Conservation (phyloP, 2,888 invertebrate genomes). For the Keiferia lycopersicella region DNA sequence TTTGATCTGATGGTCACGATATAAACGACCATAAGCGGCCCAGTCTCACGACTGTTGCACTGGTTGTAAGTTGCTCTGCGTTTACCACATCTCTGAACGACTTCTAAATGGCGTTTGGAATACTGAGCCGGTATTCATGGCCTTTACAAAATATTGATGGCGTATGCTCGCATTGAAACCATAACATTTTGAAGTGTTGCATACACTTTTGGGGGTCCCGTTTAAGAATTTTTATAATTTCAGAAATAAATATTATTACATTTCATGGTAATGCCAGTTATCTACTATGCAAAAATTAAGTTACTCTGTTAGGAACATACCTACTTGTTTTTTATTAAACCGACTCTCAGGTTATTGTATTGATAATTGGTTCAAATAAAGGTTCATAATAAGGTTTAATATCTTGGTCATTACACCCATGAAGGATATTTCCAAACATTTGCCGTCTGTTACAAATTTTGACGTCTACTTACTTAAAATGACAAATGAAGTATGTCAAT, state of each 20-base stretch:
- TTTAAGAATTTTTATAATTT: neutral
- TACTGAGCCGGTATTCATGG: neutral
- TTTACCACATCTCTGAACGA: constrained; percentile 22
- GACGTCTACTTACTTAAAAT: constrained; percentile 2
- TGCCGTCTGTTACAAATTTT: neutral
- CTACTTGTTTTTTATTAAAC: no score
- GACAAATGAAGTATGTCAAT: constrained; percentile 5
- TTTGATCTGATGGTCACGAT: neutral
- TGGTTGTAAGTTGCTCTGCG: constrained; percentile 8
- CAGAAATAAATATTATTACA: no score
- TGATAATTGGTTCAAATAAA: no score
- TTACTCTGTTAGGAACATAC: neutral
- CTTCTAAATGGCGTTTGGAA: neutral
- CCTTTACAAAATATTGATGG: neutral
- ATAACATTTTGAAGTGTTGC: neutral
- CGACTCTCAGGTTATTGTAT: no score
- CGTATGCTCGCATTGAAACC: neutral
- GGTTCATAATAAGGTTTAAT: no score
- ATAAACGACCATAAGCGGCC: constrained; percentile 16
- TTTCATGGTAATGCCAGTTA: no score
- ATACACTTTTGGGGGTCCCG: neutral
- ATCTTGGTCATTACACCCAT: no score
- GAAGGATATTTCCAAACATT: no score
- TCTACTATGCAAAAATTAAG: no score
- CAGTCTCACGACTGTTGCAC: constrained; percentile 22